phyloP scores from a whole-genome alignment of 2,888 invertebrate species.

The Steinernema carpocapsae region DNA sequence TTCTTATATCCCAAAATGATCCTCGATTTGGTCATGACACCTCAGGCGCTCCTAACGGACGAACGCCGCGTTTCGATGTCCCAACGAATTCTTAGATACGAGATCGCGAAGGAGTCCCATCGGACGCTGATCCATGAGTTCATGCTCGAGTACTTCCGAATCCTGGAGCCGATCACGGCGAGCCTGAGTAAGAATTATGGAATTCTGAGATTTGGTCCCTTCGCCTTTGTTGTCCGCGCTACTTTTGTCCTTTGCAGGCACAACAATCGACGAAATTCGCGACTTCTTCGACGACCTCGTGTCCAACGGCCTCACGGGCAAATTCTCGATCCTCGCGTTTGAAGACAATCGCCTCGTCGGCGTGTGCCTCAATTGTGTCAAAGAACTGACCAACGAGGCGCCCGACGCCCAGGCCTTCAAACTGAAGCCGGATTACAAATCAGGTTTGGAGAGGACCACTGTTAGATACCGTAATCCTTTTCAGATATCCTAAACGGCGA shows the following conservation, averaged over 20 bases:
- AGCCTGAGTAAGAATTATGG: neutral
- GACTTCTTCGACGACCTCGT: slow-evolving; percentile 29
- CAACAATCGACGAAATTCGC: slow-evolving; percentile 14
- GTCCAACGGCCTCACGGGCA: slow-evolving; percentile 14
- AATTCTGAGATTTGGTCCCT: neutral
- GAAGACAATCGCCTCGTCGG: slow-evolving; percentile 21
- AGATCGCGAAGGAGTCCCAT: slow-evolving; percentile 25
- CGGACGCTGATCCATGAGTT: neutral
- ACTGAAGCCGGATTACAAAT: slow-evolving; percentile 9
- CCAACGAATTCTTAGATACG: slow-evolving; percentile 7
- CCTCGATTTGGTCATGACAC: slow-evolving; percentile 6
- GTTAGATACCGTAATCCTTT: neutral
- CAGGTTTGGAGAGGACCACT: neutral
- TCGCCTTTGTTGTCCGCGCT: neutral
- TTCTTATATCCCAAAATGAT: neutral
- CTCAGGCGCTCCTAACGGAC: neutral
- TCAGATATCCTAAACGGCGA: slow-evolving; percentile 18
- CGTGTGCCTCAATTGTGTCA: slow-evolving; percentile 28
- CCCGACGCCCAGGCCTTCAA: too few species aligned
- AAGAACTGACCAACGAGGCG: slow-evolving; percentile 11
- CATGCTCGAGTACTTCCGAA: slow-evolving; percentile 17
- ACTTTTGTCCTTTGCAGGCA: neutral
- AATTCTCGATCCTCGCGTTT: slow-evolving; percentile 8
- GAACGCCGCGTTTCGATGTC: slow-evolving; percentile 15
- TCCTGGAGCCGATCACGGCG: slow-evolving; percentile 21